Evolutionary conservation across 2,888 invertebrate genomes (phyloP), one percentile per base, ranked within the genome.

Genomic region (Cataglyphis albicans): DNA sequence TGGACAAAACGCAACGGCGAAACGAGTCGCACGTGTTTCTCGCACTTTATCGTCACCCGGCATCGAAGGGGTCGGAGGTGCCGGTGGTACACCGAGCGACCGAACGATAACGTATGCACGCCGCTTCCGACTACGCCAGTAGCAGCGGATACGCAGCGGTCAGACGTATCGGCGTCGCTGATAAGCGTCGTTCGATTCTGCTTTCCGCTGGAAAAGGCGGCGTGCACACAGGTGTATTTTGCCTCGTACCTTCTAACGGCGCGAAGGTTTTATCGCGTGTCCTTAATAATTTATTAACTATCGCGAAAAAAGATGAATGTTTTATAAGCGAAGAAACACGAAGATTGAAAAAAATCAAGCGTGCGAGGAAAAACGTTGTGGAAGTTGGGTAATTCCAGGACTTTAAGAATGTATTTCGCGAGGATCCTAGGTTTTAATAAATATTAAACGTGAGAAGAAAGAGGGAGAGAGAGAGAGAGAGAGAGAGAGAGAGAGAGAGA

Each of bases 1-100:
- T 75, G 88, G 63, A 87, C 85, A 81, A 88, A 87, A 86, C 81
- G 85, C 84, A 73, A 86, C 74, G 85, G 84, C 84, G 88, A 88
- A 87, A 87, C 89, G 75, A 86, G 87, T 78, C 86, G 87, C 86
- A 74, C 86, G 88, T 86, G 87, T 89, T 89, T 88, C 89, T 89
- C 89, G 84, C 88, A 82, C 82, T 84, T 88, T 89, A 89, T 89
- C 89, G 73, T 85, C 84, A 86, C 87, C 81, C 70, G 64, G 68
- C 63, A 89, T 89, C 89, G 78, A 29, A 38, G 59, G 80, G 41
- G 80, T 75, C 67, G 64, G 84, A 88, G 83, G 87, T 86, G 88
- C 84, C 84, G 81, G 57, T 67, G 73, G 65, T 78, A 48, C 59
- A 52, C 48, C 48, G 81, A 44, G 52, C 76, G 80, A 65, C 68